Base-by-base conservation (phyloP, 2,113 vertebrate species). In the Forbesichthys papilliferus region DNA sequence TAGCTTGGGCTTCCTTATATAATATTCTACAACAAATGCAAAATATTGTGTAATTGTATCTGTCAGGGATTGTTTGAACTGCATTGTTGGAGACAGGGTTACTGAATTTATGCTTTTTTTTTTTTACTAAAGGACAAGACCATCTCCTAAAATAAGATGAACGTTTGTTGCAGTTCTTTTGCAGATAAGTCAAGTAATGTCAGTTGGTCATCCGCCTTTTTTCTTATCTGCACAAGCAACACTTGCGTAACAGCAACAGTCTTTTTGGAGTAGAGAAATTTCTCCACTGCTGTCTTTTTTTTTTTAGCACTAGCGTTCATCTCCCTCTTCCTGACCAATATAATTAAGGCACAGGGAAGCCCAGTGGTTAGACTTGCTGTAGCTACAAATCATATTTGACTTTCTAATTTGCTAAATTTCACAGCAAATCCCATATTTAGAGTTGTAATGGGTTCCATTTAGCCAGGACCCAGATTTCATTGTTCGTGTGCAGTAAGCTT, bases 301-400 rank as follows among this genome's bases (percentile, higher is more conserved):
- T 49, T 55, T 69, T 82, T 55, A 79, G 79, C 36, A 61, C 69
- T 72, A 27, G 71, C 66, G 64, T 81, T 62, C 36, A 71, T 64
- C 48, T 5, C 67, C 34, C 61, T 75, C 60, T 64, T 79, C 81
- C 74, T 61, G 64, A 73, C 58, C 75, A 75, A 64, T 83, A 57
- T 82, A 84, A 81, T 88, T 88, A 85, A 73, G 12, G 54, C 36
- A 36, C 13, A 75, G 61, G 61, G 71, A 59, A 71, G 60, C 67
- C 71, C 59, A 61, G 72, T 72, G 79, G 76, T 87, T 85, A 75
- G 49, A 61, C 54, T 63, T 67, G 73, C 64, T 61, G 71, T 72
- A 33, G 57, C 75, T 78, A 63, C 53, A 78, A 75, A 78, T 83
- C 82, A 83, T 60, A 73, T 71, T 81, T 71, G 20, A 8, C 69